Percentiles rank a stretch among this genome's conserved stretches.
phyloP scores from a whole-genome alignment of 2,888 invertebrate species.

The Meteorus cinctellus region DNA sequence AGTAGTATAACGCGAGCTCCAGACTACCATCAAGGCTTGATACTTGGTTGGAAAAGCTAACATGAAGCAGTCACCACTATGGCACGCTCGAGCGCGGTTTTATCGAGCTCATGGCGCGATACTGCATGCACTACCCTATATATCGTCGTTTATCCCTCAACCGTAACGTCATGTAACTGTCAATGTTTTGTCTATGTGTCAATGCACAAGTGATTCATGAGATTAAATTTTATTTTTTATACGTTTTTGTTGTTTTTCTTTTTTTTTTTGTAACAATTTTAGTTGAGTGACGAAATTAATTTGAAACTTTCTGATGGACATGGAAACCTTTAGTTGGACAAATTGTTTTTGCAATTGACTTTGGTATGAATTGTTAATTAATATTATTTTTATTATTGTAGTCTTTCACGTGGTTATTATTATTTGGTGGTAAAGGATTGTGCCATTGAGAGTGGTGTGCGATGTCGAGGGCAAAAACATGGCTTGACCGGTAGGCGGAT shows the following conservation, averaged over 20 bases:
- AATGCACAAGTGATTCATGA: constrained; percentile 10
- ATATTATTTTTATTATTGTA: background rate
- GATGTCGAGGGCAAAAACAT: constrained; percentile 19
- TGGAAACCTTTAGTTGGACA: too few relatives aligned
- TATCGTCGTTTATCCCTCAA: constrained; percentile 12
- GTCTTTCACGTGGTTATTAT: background rate
- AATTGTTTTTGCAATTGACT: background rate
- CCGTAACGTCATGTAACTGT: constrained; percentile 16
- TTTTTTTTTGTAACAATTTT: background rate
- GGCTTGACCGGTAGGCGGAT: constrained; percentile 17
- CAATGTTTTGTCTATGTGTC: constrained; percentile 4
- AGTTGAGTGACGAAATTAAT: background rate
- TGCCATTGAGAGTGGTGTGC: background rate
- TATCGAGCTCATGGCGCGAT: constrained; percentile 35
- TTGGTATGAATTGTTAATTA: background rate
- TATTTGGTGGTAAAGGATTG: background rate
- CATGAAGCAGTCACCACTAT: constrained; percentile 29
- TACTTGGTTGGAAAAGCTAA: constrained; percentile 17
- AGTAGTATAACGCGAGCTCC: background rate
- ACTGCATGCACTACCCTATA: background rate
- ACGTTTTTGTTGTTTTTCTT: too few relatives aligned
- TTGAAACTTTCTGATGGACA: background rate
- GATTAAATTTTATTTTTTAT: background rate
- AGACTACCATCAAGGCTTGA: constrained; percentile 12
- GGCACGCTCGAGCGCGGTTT: constrained; percentile 36